phyloP scores from a whole-genome alignment of 1,140 invertebrate species.

The Tyrophagus putrescentiae region DNA sequence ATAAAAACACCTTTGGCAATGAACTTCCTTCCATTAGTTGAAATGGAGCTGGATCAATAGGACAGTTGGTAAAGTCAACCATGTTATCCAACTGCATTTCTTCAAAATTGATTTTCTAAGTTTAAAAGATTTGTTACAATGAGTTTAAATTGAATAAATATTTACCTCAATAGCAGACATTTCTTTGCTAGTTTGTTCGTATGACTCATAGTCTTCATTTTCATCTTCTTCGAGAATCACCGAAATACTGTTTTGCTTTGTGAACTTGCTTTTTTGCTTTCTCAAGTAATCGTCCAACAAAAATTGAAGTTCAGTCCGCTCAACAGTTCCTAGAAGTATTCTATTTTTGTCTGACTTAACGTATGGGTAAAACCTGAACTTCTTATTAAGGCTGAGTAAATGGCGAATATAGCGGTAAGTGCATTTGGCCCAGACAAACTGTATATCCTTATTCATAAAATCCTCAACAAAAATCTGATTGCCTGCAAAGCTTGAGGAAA shows the following conservation, averaged over 20 bases:
- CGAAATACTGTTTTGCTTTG: too few relatives aligned
- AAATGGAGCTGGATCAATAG: conserved; percentile 97
- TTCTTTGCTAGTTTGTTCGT: too few relatives aligned
- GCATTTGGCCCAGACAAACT: conserved; percentile 56
- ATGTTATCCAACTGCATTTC: conserved; percentile 57
- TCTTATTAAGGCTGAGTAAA: conserved; percentile 53
- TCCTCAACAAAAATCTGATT: conserved; percentile 88
- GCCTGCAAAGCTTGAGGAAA: conserved; percentile 52
- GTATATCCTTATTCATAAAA: conserved; percentile 82
- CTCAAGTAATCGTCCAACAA: conserved; percentile 63
- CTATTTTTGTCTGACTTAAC: conserved; percentile 79
- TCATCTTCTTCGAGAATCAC: too few relatives aligned
- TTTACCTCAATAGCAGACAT: too few relatives aligned
- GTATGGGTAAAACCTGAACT: conserved; percentile 63
- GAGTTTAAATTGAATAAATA: too few relatives aligned
- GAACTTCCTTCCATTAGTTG: conserved; percentile 45
- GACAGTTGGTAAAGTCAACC: conserved; percentile 71
- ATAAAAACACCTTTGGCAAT: conserved; percentile 13
- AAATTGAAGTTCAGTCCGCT: conserved; percentile 70
- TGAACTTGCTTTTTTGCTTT: too few relatives aligned
- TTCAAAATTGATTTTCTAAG: too few relatives aligned
- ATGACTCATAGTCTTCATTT: too few relatives aligned
- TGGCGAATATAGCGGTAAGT: conserved; percentile 69
- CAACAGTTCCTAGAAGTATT: conserved; percentile 84
- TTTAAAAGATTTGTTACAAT: too few relatives aligned